Evolutionary conservation across 1,140 invertebrate genomes (phyloP).

Genomic region (Dendroctonus valens): DNA sequence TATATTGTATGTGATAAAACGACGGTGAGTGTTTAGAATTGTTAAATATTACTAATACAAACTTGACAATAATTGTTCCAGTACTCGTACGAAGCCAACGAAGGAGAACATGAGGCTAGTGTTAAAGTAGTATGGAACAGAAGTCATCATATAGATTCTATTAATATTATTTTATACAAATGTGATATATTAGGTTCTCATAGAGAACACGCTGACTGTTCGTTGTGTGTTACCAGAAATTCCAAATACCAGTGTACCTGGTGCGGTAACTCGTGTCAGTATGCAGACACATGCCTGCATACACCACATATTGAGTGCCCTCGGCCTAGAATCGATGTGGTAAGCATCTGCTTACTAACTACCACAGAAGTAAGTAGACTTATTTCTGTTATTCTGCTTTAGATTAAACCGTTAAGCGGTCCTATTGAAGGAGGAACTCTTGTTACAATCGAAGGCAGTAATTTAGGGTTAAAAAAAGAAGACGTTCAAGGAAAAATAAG

Average conservation of each 20-base stretch:
- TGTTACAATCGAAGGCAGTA: conserved; percentile 93
- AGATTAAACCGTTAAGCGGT: conserved; percentile 91
- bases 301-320: conserved; percentile 80
- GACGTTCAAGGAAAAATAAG: conserved; percentile 90
- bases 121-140: conserved; percentile 91
- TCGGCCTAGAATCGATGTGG: conserved; percentile 88
- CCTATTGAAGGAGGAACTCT: conserved; percentile 94
- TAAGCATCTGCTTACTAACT: conserved; percentile 46
- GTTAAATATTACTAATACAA: background rate
- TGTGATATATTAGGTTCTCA: conserved; percentile 91
- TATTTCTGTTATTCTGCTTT: conserved; percentile 7
- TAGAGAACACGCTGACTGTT: conserved; percentile 89
- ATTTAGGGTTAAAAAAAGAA: conserved; percentile 85
- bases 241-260: conserved; percentile 88
- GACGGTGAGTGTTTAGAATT: conserved; percentile 54
- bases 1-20: conserved; percentile 89
- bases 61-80: conserved; percentile 46
- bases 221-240: conserved; percentile 86
- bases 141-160: conserved; percentile 88
- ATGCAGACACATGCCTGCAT: conserved; percentile 75
- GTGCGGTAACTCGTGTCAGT: conserved; percentile 86
- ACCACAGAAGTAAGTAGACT: background rate
- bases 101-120: conserved; percentile 83
- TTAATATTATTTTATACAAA: conserved; percentile 88
- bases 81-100: conserved; percentile 84